These are phyloP conservation scores for Desmodus rotundus DNA, from an alignment of 2,113 vertebrate species.

Conservation along the genomic window DNA sequence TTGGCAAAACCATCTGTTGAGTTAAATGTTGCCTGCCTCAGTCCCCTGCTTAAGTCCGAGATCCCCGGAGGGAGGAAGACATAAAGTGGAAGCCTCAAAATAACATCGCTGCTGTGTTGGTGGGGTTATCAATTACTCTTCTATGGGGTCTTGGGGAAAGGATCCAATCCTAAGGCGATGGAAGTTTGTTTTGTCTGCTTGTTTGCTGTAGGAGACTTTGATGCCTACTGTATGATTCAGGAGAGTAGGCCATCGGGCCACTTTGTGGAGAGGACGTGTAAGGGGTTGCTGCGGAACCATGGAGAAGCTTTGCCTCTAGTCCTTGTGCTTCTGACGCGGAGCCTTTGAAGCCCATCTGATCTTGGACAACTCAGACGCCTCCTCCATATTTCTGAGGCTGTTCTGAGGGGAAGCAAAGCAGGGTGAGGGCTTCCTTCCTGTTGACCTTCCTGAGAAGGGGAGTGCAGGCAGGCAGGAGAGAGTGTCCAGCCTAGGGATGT, in stretches of 20 bases:
- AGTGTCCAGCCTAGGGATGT: no score
- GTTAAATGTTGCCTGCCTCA: not conserved
- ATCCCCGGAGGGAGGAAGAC: not conserved
- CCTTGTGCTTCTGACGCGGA: not conserved
- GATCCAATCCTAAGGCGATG: not conserved
- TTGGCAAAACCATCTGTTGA: not conserved
- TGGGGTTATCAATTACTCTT: not conserved
- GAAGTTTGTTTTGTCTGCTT: not conserved
- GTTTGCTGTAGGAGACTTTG: not conserved
- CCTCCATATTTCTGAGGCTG: not conserved
- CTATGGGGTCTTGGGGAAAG: not conserved
- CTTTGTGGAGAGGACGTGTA: fast-evolving
- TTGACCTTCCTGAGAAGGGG: not conserved
- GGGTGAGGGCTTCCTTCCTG: not conserved
- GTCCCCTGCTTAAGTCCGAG: not conserved
- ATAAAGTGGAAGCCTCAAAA: not conserved
- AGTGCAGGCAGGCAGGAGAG: not conserved
- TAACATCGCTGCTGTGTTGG: not conserved
- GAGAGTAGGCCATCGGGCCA: not conserved
- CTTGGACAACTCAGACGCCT: not conserved
- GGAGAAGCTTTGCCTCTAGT: not conserved
- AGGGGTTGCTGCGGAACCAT: not conserved
- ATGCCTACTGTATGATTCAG: not conserved
- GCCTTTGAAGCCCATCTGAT: not conserved
- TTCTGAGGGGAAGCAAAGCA: not conserved